Evolutionary conservation across 2,888 invertebrate genomes (phyloP), one percentile per base, ranked within the genome.

Genomic region (Trichopria drosophilae): DNA sequence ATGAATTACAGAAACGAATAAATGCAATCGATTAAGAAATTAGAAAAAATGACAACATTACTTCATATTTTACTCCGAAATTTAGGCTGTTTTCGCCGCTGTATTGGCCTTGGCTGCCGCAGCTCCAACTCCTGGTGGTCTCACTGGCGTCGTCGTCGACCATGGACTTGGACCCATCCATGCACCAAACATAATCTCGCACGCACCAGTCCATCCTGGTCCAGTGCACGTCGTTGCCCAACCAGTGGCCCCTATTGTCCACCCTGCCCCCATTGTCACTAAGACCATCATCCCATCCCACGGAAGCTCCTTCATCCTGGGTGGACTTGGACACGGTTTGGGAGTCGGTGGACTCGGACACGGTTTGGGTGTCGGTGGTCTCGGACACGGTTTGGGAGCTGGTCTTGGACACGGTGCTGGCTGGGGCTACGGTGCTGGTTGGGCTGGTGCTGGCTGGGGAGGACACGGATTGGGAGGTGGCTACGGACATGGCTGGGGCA

Each of bases 71-170:
- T 16, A 16, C 1, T 18, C 5, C 31, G 9, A 6, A 24, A 24
- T 45, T 48, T 61, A 76, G 76, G 69, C 70, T 63, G 64, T 73
- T 50, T 60, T 74, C 65, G 69, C 69, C 53, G 74, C 71, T 67
- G 51, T 76, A 51, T 51, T 76, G 70, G 74, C 73, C 41, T 78
- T 68, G 75, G 80, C 39, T 75, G 78, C 10, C 66, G 80, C 39
- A 75, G 78, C 10, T 66, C 81, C 58, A 72, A 79, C 59, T 76
- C 82, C 66, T 76, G 81, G 66, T 78, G 81, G 70, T 75, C 79
- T 34, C 71, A 80, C 53, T 75, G 80, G 39, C 75, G 76, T 68
- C 45, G 60, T 62, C 36, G 37, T 68, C 42, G 62, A 65, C 57
- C 64, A 65, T 41, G 73, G 70, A 48, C 46, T 65, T 13, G 74